These are phyloP conservation scores for Heliconius erato DNA, from an alignment of 2,888 invertebrate species.

Conservation along the genomic window DNA sequence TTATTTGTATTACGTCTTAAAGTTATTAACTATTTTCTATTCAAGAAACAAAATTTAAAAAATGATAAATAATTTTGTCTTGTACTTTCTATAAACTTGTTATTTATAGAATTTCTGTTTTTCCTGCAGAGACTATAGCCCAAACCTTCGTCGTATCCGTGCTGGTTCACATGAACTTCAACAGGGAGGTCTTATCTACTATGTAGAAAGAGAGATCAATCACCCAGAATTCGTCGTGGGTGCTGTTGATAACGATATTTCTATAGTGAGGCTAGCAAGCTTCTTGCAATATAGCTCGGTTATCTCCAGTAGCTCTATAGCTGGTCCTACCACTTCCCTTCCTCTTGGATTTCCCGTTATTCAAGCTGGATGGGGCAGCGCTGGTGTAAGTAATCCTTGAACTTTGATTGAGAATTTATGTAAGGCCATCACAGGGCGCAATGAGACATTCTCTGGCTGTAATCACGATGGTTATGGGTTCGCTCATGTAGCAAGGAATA, in stretches of 20 bases:
- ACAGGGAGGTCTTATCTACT: slow-evolving; percentile 59
- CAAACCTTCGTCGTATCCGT: slow-evolving; percentile 60
- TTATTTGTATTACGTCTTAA: too few species aligned
- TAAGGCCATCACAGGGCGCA: too few species aligned
- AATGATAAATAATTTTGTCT: too few species aligned
- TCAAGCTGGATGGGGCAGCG: slow-evolving; percentile 65
- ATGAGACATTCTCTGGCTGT: too few species aligned
- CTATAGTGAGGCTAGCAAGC: slow-evolving; percentile 54
- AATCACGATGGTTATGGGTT: too few species aligned
- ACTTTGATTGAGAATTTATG: background rate
- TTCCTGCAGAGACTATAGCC: slow-evolving; percentile 55
- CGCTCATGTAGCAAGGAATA: too few species aligned
- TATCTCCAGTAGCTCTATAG: slow-evolving; percentile 55
- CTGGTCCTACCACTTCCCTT: slow-evolving; percentile 39
- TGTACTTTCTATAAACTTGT: too few species aligned
- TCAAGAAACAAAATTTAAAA: too few species aligned
- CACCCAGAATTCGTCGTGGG: slow-evolving; percentile 60
- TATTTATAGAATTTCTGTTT: background rate
- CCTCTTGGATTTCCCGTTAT: slow-evolving; percentile 57
- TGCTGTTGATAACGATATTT: slow-evolving; percentile 60
- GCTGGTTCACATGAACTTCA: slow-evolving; percentile 63
- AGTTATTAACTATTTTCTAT: too few species aligned
- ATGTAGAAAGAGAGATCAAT: slow-evolving; percentile 53
- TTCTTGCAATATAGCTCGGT: slow-evolving; percentile 53
- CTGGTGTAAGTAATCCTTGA: slow-evolving; percentile 43